phyloP scores from a whole-genome alignment of 2,888 invertebrate species.

The Mayetiola destructor region DNA sequence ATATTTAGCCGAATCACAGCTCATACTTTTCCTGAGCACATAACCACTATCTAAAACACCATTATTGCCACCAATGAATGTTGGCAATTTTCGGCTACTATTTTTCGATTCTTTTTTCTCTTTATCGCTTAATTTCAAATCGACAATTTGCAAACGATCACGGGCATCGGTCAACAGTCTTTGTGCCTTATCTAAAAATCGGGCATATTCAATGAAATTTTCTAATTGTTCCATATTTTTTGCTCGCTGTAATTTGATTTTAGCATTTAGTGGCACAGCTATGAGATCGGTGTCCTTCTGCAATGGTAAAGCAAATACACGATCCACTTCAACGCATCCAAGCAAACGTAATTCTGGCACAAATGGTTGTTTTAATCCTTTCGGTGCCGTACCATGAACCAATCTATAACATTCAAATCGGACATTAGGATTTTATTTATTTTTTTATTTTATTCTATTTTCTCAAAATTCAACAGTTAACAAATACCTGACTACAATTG shows the following conservation, averaged over 20 bases:
- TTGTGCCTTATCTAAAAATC: constrained; percentile 63
- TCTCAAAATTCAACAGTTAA: not conserved
- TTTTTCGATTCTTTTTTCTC: constrained; percentile 36
- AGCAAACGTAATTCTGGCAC: constrained; percentile 71
- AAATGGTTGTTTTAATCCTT: constrained; percentile 70
- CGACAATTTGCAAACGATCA: constrained; percentile 66
- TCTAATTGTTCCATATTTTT: constrained; percentile 69
- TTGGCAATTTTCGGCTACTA: constrained; percentile 30
- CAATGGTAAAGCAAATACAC: constrained; percentile 65
- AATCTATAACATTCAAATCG: constrained; percentile 41
- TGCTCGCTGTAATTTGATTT: constrained; percentile 67
- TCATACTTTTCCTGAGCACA: constrained; percentile 60
- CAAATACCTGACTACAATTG: constrained; percentile 64
- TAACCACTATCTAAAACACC: constrained; percentile 41
- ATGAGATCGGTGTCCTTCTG: constrained; percentile 68
- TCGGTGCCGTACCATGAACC: constrained; percentile 78
- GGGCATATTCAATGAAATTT: constrained; percentile 57
- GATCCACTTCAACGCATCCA: constrained; percentile 72
- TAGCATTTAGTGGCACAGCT: constrained; percentile 71
- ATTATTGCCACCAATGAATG: constrained; percentile 28
- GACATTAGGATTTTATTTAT: not conserved
- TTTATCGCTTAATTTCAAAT: constrained; percentile 61
- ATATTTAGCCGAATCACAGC: constrained; percentile 49
- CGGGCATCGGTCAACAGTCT: constrained; percentile 55
- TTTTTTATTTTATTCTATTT: not conserved